Conservation (phyloP, 2,113 vertebrate genomes). For the mouse (Mus musculus) region GRCm39 chr16:9467501-9468000, state of each 20-base stretch:
- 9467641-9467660: background rate
- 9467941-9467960: conserved; percentile 43
- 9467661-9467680: background rate
- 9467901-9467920: background rate
- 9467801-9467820: background rate
- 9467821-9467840: background rate
- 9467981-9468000: conserved; percentile 60
- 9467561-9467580: background rate
- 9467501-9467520: background rate
- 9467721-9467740: background rate
- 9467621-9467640: background rate
- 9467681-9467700: background rate
- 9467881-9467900: background rate
- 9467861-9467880: background rate
- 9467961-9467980: conserved; percentile 51
- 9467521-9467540: background rate
- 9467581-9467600: background rate
- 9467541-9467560: background rate
- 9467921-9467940: conserved; percentile 58
- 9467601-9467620: background rate
- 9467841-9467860: background rate
- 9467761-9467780: background rate
- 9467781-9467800: background rate
- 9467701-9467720: background rate
- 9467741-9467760: background rate